Percentiles rank a stretch among this genome's conserved stretches.
Evolutionary conservation across 2,888 invertebrate species (phyloP).

Genomic region (Drosophila paracracens): DNA sequence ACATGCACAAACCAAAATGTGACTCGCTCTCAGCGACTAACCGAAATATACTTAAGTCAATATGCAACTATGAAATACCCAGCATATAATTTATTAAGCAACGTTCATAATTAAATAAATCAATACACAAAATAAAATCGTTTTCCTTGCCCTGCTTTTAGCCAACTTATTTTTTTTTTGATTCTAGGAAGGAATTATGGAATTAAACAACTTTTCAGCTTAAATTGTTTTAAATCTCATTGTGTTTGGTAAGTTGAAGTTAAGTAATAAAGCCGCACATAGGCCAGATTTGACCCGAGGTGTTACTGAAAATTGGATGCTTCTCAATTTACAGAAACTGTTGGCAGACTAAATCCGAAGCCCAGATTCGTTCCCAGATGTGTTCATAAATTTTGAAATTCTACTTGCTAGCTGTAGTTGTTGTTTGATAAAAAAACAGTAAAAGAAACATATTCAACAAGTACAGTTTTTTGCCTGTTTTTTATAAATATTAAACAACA

Average conservation of each 20-base stretch:
- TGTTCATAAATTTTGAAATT: not conserved
- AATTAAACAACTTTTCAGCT: not conserved
- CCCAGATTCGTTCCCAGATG: not conserved
- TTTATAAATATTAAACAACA: no score
- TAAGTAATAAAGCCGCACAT: not conserved
- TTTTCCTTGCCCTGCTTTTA: not conserved
- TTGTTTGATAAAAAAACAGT: no score
- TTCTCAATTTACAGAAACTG: not conserved
- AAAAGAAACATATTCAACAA: no score
- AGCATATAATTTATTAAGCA: not conserved
- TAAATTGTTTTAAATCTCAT: not conserved
- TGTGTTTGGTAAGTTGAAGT: no score
- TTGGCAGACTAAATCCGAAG: not conserved
- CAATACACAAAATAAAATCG: not conserved
- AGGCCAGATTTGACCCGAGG: not conserved
- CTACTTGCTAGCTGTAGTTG: not conserved
- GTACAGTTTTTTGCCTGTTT: no score
- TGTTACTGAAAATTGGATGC: not conserved
- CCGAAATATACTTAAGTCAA: not conserved
- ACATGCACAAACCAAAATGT: constrained; percentile 52
- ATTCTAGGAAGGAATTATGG: not conserved
- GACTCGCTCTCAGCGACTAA: constrained; percentile 29
- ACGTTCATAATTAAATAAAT: not conserved
- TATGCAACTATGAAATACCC: constrained; percentile 13
- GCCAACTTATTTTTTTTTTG: not conserved